Conservation (phyloP, 37 sponge, comb jelly and placozoan genomes). For the Amphimedon queenslandica region DNA sequence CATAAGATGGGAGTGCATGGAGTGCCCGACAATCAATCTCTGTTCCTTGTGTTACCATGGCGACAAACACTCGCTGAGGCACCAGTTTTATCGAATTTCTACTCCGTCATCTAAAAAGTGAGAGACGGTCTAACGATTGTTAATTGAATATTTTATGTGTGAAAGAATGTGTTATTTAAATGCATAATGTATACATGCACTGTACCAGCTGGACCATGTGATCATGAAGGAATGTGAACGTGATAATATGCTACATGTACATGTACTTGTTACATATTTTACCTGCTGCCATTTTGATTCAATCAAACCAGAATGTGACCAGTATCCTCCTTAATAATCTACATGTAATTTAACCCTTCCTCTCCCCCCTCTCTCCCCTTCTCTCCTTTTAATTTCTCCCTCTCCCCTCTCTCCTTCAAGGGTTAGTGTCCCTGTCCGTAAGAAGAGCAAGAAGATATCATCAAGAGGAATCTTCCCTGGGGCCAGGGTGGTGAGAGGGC, state of each 20-base stretch:
- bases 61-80: constrained; percentile 70
- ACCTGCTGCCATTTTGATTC: too few relatives aligned
- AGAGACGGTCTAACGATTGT: neutral
- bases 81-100: constrained; percentile 54
- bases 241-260: neutral
- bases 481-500: constrained; percentile 75
- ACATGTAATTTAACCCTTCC: too few relatives aligned
- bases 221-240: neutral
- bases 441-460: constrained; percentile 58
- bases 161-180: too few relatives aligned
- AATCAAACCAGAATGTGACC: too few relatives aligned
- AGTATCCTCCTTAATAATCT: too few relatives aligned
- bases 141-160: too few relatives aligned
- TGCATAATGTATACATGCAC: too few relatives aligned
- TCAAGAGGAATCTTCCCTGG: constrained; percentile 70
- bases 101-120: constrained; percentile 53
- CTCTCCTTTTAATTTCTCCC: neutral
- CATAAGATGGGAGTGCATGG: constrained; percentile 71
- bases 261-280: too few relatives aligned
- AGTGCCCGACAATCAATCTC: constrained; percentile 54
- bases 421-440: constrained; percentile 43
- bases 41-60: constrained; percentile 86
- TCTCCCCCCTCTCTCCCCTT: neutral
- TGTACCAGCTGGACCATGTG: too few relatives aligned
- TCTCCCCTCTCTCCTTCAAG: neutral